Conservation (phyloP, 2,113 vertebrate species). For the Mus spicilegus region DNA sequence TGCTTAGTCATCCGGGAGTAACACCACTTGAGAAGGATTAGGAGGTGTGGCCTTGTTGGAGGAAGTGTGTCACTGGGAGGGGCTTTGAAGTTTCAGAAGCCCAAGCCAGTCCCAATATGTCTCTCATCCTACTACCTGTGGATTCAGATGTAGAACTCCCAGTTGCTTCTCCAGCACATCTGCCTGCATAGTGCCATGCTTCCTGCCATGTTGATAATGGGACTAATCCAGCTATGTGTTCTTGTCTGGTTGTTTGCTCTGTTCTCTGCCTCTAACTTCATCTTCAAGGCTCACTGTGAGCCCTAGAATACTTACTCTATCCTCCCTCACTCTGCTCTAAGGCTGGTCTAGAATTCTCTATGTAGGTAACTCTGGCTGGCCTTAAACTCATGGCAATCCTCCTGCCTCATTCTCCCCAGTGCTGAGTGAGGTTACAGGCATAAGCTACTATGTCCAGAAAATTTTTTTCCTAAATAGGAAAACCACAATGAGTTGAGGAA, state of each 20-base stretch:
- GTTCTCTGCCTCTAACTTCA: not conserved
- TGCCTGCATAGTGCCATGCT: not conserved
- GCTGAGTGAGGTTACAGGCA: not conserved
- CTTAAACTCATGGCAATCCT: not conserved
- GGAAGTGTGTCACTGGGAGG: too few relatives aligned
- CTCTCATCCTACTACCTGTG: too few relatives aligned
- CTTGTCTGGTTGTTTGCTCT: not conserved
- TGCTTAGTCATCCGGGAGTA: too few relatives aligned
- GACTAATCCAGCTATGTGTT: not conserved
- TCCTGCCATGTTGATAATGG: not conserved
- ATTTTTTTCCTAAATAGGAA: slow-evolving; percentile 30
- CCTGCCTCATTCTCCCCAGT: not conserved
- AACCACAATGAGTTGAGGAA: not conserved
- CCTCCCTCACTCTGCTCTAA: not conserved
- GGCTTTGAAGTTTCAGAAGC: too few relatives aligned
- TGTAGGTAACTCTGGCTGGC: not conserved
- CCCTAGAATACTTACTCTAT: not conserved
- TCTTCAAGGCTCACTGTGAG: not conserved
- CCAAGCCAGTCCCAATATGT: too few relatives aligned
- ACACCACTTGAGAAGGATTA: too few relatives aligned
- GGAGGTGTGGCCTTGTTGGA: too few relatives aligned
- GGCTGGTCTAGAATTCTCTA: not conserved
- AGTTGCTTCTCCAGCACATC: not conserved
- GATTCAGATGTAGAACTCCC: too few relatives aligned
- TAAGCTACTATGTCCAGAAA: not conserved